Base-by-base conservation (phyloP, 2,888 invertebrate species). In the Opisthograptis luteolata region DNA sequence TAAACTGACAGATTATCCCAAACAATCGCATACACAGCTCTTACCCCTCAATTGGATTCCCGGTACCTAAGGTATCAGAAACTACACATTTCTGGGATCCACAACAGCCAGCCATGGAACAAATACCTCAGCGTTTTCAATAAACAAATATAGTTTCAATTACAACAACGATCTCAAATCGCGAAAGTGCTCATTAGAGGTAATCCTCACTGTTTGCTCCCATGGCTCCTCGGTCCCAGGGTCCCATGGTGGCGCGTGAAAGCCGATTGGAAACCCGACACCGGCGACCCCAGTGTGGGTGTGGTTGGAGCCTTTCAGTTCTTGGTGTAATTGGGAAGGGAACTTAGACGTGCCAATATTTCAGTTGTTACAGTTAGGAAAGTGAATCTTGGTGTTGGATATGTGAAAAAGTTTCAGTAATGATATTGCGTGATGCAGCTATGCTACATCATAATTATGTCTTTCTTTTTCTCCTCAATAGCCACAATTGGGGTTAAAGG, bases 191-290 rank as follows among this genome's bases (percentile, higher is more conserved):
- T 85, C 84, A 83, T 85, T 85, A 84, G 73, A 27, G 52, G 45
- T 77, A 79, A 84, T 82, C 84, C 80, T 47, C 28, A 36, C 48
- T 47, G 42, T 49, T 56, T 41, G 32, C 35, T 43, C 44, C 41
- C 45, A 31, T 12, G 34, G 24, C 35, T 37, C 34, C 37, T 25
- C 13, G 45, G 37, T 50, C 57, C 52, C 49, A 43, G n/a, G 50
- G 48, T 79, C 82, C 79, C 81, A 75, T 76, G 77, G 81, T 68
- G 79, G 47, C 49, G 51, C 53, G 70, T 70, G 81, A 84, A 87
- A 87, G 86, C 86, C 76, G 87, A 85, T 87, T 84, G 84, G 61
- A 71, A 86, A 87, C 83, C 80, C 65, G 84, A 87, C 79, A 85
- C 87, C 79, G 73, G 73, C 66, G 63, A 55, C 61, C 68, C 58